Evolutionary conservation across 2,797 vertebrate genomes (phyloP).

Genomic region (Lagothrix lagotricha): DNA sequence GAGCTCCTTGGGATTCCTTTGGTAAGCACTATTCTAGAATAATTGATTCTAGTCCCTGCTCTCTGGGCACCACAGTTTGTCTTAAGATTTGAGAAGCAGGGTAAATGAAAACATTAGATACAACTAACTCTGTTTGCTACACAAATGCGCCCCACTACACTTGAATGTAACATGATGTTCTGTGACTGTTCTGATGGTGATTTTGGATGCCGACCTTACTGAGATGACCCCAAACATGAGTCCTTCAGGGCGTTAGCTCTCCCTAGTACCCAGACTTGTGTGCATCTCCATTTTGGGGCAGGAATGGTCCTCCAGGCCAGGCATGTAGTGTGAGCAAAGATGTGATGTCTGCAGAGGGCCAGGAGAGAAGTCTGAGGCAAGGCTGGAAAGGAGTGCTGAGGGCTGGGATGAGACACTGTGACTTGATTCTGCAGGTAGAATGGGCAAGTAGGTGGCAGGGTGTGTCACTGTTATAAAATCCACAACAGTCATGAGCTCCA

Average conservation of each 20-base stretch:
- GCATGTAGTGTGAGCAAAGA: background rate
- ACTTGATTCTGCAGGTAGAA: background rate
- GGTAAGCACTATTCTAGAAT: background rate
- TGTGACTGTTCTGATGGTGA: too few species aligned
- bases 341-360: background rate
- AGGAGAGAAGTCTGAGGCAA: background rate
- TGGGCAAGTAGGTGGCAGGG: background rate
- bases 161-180: background rate
- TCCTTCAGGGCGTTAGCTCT: background rate
- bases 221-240: background rate
- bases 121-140: background rate
- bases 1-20: background rate
- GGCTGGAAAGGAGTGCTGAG: background rate
- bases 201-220: too few species aligned
- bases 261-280: background rate
- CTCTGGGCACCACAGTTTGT: background rate
- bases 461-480: background rate
- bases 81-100: slow-evolving; percentile 19
- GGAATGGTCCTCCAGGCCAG: background rate
- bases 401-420: background rate
- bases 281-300: background rate
- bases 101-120: background rate
- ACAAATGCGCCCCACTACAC: background rate
- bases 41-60: background rate
- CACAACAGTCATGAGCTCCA: background rate